A percentile compares a stretch with the other conserved stretches of the same genome.
Conservation (phyloP, 2,888 invertebrate genomes). For the Calliopum simillimum region DNA sequence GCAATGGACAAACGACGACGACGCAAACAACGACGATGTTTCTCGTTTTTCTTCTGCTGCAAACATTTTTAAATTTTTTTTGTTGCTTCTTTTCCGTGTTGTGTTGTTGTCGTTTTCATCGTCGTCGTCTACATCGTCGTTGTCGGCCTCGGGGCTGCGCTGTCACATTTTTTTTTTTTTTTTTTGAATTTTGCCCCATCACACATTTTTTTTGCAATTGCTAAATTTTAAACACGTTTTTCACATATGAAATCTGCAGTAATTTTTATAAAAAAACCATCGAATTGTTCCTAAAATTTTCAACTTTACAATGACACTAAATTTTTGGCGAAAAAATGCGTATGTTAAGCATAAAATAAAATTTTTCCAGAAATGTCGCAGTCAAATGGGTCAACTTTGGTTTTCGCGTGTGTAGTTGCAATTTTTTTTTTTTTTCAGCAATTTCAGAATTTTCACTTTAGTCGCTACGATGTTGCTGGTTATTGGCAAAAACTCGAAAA, state of each 20-base stretch:
- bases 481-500: not conserved
- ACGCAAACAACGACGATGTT: conserved; percentile 25
- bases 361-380: conserved; percentile 19
- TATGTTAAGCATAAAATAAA: conserved; percentile 45
- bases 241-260: conserved; percentile 48
- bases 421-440: not conserved
- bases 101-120: conserved; percentile 45
- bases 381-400: too few relatives aligned
- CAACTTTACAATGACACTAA: conserved; percentile 46
- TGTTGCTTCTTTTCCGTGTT: conserved; percentile 32
- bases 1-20: conserved; percentile 15
- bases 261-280: conserved; percentile 46
- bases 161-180: conserved; percentile 44
- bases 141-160: conserved; percentile 35
- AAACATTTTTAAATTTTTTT: conserved; percentile 14
- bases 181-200: conserved; percentile 43
- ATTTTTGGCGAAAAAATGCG: conserved; percentile 40
- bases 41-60: conserved; percentile 12
- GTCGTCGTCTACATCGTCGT: conserved; percentile 48
- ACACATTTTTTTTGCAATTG: conserved; percentile 50
- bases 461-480: not conserved
- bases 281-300: conserved; percentile 47
- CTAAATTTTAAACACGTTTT: conserved; percentile 55
- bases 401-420: conserved; percentile 18
- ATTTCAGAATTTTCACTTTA: conserved; percentile 2